Evolutionary conservation across 2,113 vertebrate genomes (phyloP).

Genomic region (Stercorarius parasiticus): DNA sequence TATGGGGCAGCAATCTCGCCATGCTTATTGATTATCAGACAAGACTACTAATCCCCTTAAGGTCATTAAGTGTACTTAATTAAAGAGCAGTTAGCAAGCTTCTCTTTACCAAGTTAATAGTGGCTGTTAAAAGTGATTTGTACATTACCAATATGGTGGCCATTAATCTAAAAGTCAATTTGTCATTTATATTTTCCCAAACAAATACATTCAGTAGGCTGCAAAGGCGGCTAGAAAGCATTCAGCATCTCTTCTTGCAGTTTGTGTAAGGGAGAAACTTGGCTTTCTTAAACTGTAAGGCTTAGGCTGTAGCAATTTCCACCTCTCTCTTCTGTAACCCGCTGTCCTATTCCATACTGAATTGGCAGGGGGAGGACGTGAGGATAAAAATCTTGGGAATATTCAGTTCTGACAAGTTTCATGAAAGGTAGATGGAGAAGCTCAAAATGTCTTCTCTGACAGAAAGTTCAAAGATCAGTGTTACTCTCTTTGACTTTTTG

Average conservation of each 20-base stretch:
- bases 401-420: background rate
- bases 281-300: background rate
- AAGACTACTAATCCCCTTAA: slow-evolving; percentile 95
- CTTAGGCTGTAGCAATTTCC: background rate
- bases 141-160: slow-evolving; percentile 72
- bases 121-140: slow-evolving; percentile 81
- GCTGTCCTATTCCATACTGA: background rate
- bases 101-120: slow-evolving; percentile 80
- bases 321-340: background rate
- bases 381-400: background rate
- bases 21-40: slow-evolving; percentile 97
- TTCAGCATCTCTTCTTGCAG: background rate
- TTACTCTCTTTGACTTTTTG: background rate
- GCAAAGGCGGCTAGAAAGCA: background rate
- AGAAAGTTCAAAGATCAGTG: background rate
- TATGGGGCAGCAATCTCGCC: slow-evolving; percentile 80
- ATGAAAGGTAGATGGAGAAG: background rate
- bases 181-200: slow-evolving; percentile 80
- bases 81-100: slow-evolving; percentile 93
- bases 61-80: slow-evolving; percentile 99
- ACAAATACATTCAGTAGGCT: slow-evolving; percentile 68
- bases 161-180: slow-evolving; percentile 80
- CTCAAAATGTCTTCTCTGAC: background rate
- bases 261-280: background rate
- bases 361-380: background rate